phyloP scores from a whole-genome alignment of 2,888 invertebrate species.

The Allacma fusca region DNA sequence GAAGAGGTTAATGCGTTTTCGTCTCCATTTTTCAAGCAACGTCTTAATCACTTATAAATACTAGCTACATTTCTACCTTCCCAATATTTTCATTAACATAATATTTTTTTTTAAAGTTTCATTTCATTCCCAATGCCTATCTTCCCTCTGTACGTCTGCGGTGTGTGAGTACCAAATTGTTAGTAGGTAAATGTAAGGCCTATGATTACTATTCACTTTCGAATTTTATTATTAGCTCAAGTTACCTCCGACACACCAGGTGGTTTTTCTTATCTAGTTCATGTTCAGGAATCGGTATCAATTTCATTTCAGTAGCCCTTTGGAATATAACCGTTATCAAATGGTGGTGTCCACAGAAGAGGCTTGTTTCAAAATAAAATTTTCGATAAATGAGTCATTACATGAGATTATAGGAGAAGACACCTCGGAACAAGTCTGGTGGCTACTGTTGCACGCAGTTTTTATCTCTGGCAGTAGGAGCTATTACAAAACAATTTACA shows the following conservation, averaged over 20 bases:
- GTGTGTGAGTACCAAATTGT: too few species aligned
- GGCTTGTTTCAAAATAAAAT: neutral
- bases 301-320: neutral
- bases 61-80: neutral
- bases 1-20: conserved; percentile 43
- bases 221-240: neutral
- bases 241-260: neutral
- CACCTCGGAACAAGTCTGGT: conserved; percentile 32
- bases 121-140: neutral
- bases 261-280: conserved; percentile 14
- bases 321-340: neutral
- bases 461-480: neutral
- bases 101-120: neutral
- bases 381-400: conserved; percentile 38
- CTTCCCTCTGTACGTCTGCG: too few species aligned
- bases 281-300: neutral
- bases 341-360: neutral
- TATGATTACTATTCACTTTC: conserved; percentile 3
- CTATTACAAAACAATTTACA: conserved; percentile 19
- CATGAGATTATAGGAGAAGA: conserved; percentile 18
- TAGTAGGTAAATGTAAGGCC: too few species aligned
- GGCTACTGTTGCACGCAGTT: conserved; percentile 32
- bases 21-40: neutral
- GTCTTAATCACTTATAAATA: conserved; percentile 20
- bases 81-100: neutral